Evolutionary conservation across 2,113 vertebrate species (phyloP), one percentile per base, ranked within the genome.

Genomic region (Leucoraja erinaceus): DNA sequence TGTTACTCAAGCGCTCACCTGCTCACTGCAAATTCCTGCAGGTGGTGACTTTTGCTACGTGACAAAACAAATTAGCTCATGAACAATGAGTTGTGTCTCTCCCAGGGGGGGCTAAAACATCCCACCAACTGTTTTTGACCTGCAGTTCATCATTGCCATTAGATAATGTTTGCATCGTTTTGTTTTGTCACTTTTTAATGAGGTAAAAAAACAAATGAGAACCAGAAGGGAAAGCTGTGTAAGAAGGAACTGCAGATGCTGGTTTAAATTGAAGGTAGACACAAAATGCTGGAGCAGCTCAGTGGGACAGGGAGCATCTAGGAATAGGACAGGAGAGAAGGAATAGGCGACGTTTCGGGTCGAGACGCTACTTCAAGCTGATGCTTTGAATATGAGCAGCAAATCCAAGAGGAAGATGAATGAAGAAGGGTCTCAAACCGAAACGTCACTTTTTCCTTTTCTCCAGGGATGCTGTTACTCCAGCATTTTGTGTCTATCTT

Each of bases 51-150:
- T 61, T 25, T 86, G 83, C 56, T n/a, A n/a, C 63, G 47, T 63
- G 63, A 88, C 83, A 88, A 31, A 88, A 88, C 83, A 88, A 31
- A 88, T 88, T 31, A 88, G 12, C 59, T 88, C 28, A 88, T 88
- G 83, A 31, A 63, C 59, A 88, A 88, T 63, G 83, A 88, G 59
- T 14, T n/a, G 31, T 66, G 83, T 31, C 8, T 61, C 5, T 88
- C 59, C 59, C 6, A 31, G 11, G 59, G 22, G 83, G 83, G 83
- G 38, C 61, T n/a, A 31, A 63, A 88, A 11, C 54, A 86, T 16
- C 11, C 63, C 83, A 31, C 4, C 12, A 66, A 63, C 38, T 63
- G 28, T 31, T 31, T 47, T 66, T 63, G 83, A 88, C 59, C 56
- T 66, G n/a, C 28, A 88, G 59, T n/a, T 88, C 83, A 66, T 63